Conservation (phyloP, 2,888 invertebrate genomes). For the Mesopsocus fuscifrons region DNA sequence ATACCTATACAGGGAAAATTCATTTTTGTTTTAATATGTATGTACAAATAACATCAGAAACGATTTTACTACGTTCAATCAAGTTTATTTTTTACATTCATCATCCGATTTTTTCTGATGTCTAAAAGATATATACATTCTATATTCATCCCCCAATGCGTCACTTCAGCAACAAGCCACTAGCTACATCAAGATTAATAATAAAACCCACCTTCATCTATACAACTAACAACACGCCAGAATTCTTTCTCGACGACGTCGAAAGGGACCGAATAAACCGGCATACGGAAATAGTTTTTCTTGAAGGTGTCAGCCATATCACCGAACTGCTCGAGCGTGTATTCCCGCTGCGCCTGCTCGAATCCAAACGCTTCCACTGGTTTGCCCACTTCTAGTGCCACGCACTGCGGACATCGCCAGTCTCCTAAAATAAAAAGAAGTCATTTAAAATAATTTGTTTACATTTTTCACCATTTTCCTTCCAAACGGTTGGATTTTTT, state of each 20-base stretch:
- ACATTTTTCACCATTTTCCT: background rate
- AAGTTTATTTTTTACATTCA: too few relatives aligned
- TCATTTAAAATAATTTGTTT: too few relatives aligned
- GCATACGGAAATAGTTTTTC: constrained; percentile 51
- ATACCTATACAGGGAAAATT: too few relatives aligned
- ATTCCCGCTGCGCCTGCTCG: constrained; percentile 50
- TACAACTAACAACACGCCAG: constrained; percentile 53
- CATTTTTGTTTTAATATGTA: too few relatives aligned
- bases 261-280: constrained; percentile 39
- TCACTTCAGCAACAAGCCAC: too few relatives aligned
- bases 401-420: constrained; percentile 54
- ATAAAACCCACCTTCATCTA: constrained; percentile 41
- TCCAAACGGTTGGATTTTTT: background rate
- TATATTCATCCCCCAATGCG: too few relatives aligned
- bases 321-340: constrained; percentile 51
- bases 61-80: too few relatives aligned
- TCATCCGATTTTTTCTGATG: too few relatives aligned
- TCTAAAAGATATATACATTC: too few relatives aligned
- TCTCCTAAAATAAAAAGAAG: constrained; percentile 27
- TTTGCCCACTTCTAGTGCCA: constrained; percentile 41
- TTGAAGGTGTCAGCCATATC: constrained; percentile 66
- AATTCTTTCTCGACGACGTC: constrained; percentile 50
- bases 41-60: too few relatives aligned
- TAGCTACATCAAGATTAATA: too few relatives aligned
- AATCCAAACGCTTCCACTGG: constrained; percentile 56